Conservation (phyloP, 2,888 invertebrate species). For the Gisinianus flammeolus region DNA sequence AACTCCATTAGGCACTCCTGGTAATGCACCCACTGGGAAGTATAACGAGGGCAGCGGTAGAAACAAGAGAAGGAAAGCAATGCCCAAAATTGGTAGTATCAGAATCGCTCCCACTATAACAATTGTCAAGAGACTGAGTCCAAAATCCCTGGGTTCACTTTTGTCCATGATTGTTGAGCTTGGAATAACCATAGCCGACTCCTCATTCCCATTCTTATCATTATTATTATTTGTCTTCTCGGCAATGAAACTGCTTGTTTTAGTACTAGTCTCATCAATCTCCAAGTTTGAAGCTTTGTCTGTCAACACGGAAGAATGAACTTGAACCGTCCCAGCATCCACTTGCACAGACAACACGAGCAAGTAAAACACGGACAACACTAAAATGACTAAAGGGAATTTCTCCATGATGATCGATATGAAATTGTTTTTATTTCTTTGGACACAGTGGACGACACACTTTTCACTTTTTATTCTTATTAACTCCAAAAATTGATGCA, state of each 20-base stretch:
- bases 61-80: neutral
- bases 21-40: neutral
- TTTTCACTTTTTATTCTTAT: too few relatives aligned
- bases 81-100: neutral
- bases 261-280: neutral
- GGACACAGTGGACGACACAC: neutral
- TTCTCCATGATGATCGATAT: neutral
- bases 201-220: too few relatives aligned
- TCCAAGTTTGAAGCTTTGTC: neutral
- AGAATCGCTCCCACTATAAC: neutral
- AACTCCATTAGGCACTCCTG: neutral
- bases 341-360: neutral
- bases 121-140: slow-evolving; percentile 1
- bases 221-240: too few relatives aligned
- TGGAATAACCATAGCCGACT: too few relatives aligned
- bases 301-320: neutral
- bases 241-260: too few relatives aligned
- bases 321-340: neutral
- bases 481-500: too few relatives aligned
- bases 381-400: neutral
- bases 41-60: slow-evolving; percentile 8
- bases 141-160: slow-evolving; percentile 30
- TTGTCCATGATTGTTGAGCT: neutral
- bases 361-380: neutral
- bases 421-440: too few relatives aligned